Base-by-base conservation (phyloP, 2,888 invertebrate species). In the Oscheius sp. region DNA sequence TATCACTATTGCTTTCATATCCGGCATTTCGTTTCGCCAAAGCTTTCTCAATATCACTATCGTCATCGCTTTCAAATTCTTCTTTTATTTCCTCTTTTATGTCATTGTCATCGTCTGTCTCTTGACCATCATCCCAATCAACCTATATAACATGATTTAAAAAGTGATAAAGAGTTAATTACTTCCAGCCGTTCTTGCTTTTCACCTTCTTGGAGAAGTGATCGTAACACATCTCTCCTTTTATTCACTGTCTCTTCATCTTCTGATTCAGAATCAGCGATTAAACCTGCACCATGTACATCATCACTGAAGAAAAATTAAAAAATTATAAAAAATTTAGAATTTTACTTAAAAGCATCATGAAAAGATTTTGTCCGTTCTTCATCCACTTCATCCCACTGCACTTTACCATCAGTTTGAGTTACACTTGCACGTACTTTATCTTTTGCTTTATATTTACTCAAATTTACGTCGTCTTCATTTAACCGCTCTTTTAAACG, bases 311-410 rank as follows among this genome's bases (percentile, higher is more conserved):
- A 26, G 22, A 14, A 22, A 20, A 20, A n/a, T n/a, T 30, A 28
- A 9, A 6, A 38, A 26, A 9, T 17, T 12, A 14, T n/a, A 3
- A 36, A 33, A 14, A 45, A 24, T 36, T 36, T 24, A 51, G 8
- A 6, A 51, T 41, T 28, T 1, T 5, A 57, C 41, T 51, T 45
- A 20, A 84, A 82, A 22, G 81, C 82, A 12, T 78, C 70, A 14
- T 67, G 64, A 36, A 82, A 71, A 38, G 72, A 71, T 26, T 69
- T 68, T n/a, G 61, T 68, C 44, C 96, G 89, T 64, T 92, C 91
- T 0, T 92, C 91, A 85, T 94, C 92, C 0, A 93, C 95, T 85
- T 94, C 93, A 86, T 98, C 97, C 97, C 97, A 97, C 0, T 95
- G 95, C 30, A 95, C 89, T 77, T 93, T 91, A 14, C 57, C 36